phyloP scores from a whole-genome alignment of 2,113 vertebrate genomes.

The Tupaia chinensis region DNA sequence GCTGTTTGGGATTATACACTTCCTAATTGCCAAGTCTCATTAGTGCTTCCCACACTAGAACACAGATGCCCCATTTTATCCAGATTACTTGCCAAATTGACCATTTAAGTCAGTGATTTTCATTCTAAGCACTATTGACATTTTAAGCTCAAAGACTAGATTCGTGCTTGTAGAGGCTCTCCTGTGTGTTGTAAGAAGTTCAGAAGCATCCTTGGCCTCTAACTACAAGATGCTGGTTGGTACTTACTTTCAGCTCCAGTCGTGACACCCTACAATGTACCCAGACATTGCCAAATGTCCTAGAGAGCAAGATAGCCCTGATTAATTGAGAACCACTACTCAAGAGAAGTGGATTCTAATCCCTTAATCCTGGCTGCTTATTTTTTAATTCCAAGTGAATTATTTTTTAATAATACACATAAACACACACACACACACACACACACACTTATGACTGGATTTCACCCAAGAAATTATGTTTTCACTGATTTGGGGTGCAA shows the following conservation, averaged over 20 bases:
- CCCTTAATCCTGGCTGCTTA: neutral
- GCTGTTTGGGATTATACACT: accelerated
- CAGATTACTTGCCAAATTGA: neutral
- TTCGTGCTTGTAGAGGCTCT: neutral
- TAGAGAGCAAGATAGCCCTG: neutral
- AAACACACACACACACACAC: neutral
- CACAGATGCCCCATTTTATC: neutral
- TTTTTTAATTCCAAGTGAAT: no score
- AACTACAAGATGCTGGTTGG: neutral
- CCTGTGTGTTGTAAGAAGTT: neutral
- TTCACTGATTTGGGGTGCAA: neutral
- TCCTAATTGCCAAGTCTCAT: no score
- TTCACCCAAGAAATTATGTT: neutral
- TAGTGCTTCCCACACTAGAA: neutral
- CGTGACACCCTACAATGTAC: neutral
- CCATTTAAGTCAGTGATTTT: neutral
- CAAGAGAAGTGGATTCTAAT: neutral
- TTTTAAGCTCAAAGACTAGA: neutral
- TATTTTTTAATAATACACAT: no score
- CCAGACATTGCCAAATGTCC: neutral
- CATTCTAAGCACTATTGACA: neutral
- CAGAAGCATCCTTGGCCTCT: neutral
- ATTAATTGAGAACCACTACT: neutral
- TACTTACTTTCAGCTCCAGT: neutral
- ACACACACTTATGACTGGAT: neutral